phyloP scores from a whole-genome alignment of 2,797 vertebrate species.

The Tangara arthus region DNA sequence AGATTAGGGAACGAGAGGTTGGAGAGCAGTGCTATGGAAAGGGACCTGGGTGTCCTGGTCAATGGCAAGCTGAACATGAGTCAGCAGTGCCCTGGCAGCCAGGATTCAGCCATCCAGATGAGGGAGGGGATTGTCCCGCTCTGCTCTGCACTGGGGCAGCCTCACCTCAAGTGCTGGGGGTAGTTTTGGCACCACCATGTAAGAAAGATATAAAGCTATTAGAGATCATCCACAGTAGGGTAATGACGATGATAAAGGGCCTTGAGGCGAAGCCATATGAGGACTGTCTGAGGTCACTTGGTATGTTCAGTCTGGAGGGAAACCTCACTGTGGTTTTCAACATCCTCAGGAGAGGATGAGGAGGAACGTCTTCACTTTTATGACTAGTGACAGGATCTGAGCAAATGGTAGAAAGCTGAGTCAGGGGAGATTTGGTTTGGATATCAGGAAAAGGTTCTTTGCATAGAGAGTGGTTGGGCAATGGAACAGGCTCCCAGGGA shows the following conservation, averaged over 20 bases:
- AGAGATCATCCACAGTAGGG: rapidly evolving
- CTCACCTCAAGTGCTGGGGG: rapidly evolving
- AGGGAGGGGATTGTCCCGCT: not conserved
- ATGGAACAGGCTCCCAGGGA: not conserved
- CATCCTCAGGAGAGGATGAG: not conserved
- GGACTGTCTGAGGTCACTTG: not conserved
- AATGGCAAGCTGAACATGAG: not conserved
- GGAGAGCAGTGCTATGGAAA: not conserved
- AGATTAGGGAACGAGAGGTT: not conserved
- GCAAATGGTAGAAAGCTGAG: not conserved
- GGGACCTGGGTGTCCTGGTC: not conserved
- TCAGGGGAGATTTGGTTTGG: not conserved
- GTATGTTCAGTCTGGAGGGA: not conserved
- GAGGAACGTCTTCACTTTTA: not conserved
- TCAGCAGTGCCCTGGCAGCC: not conserved
- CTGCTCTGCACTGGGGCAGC: not conserved
- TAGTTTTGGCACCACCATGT: not conserved
- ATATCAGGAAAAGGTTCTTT: not conserved
- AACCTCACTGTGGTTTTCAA: not conserved
- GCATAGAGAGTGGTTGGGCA: not conserved
- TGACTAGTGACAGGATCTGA: not conserved
- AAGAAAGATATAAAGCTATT: not conserved
- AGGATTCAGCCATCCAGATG: rapidly evolving
- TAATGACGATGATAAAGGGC: not conserved
- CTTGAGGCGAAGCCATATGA: not conserved